These are phyloP conservation scores for Proterorhinus semilunaris DNA, from an alignment of 2,113 vertebrate species.

Conservation along the genomic window DNA sequence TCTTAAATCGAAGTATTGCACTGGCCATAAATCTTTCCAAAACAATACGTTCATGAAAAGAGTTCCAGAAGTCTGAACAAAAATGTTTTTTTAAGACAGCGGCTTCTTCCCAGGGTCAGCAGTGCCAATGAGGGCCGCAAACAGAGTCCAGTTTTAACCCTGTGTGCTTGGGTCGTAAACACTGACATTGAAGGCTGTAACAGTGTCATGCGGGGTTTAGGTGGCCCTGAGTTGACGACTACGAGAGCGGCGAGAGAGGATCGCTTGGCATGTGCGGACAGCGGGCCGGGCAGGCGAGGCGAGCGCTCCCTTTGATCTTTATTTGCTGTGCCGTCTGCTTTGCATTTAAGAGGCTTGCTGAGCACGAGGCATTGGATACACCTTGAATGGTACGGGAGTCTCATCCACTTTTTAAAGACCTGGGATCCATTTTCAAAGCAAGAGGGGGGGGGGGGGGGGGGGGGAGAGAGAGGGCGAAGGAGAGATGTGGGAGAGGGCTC, in stretches of 20 bases:
- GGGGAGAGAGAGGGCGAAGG: slow-evolving; percentile 28
- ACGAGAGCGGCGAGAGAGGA: slow-evolving; percentile 59
- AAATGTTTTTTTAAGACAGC: neutral
- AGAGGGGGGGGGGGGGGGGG: slow-evolving; percentile 53
- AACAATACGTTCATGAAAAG: neutral
- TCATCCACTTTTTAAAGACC: slow-evolving; percentile 67
- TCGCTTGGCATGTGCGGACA: slow-evolving; percentile 75
- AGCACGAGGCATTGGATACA: slow-evolving; percentile 76
- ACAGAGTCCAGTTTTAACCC: slow-evolving; percentile 22
- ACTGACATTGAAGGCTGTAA: slow-evolving; percentile 27
- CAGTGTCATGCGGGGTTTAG: slow-evolving; percentile 15
- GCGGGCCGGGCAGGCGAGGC: slow-evolving; percentile 62
- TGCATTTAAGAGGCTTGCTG: slow-evolving; percentile 77
- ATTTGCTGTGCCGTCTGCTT: slow-evolving; percentile 78
- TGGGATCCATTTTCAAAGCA: slow-evolving; percentile 75
- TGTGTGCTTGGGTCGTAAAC: slow-evolving; percentile 30
- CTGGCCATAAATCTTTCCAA: neutral
- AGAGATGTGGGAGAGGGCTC: neutral
- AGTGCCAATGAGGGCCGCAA: slow-evolving; percentile 9
- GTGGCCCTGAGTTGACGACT: slow-evolving; percentile 37
- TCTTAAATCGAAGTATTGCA: slow-evolving; percentile 3
- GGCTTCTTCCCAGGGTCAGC: slow-evolving; percentile 12
- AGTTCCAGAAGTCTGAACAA: neutral
- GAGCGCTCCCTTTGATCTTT: slow-evolving; percentile 77
- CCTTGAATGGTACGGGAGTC: slow-evolving; percentile 68